Base-by-base conservation (phyloP, 2,113 vertebrate species). In the Plecturocebus donacophilus region DNA sequence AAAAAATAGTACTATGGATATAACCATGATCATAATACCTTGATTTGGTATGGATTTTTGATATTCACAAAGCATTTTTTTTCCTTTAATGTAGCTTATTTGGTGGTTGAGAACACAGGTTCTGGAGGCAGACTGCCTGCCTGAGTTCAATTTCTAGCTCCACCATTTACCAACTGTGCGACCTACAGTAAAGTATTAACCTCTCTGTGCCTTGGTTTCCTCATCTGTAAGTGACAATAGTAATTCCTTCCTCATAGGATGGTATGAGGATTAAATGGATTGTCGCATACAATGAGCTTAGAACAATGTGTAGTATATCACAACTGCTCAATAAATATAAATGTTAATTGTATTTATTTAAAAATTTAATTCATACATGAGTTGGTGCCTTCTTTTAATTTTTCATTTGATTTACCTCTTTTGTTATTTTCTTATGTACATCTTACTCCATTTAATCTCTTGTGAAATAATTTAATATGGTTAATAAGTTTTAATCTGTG, bases 341-440 rank as follows among this genome's bases (percentile, higher is more conserved):
- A 75, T 75, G 12, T 90, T 76, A 58, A 61, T 35, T 77, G 30
- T 21, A 32, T 40, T 91, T 80, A 71, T 52, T 96, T 91, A 94
- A 77, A 21, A 93, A 54, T 58, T 58, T 58, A 82, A 90, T 42
- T 19, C 5, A 38, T 66, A 35, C 49, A 11, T 81, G 6, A 3
- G 8, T 49, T 25, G 52, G 8, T n/a, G 17, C 38, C 64, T 75
- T 27, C 40, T 68, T 89, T 89, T 83, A 25, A 87, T 27, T 54
- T 94, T 95, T 92, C 9, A 13, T 68, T 85, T 93, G 10, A 64
- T 82, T 96, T 87, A 10, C 87, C 35, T 64, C 30, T n/a, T 38
- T 75, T 64, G n/a, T 8, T 92, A 5, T 85, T 83, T 66, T 92
- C 20, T 83, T n/a, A 45, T 40, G 25, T 27, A 40, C 32, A 47